phyloP scores from a whole-genome alignment of 2,113 vertebrate genomes.

The Deroptyus accipitrinus region DNA sequence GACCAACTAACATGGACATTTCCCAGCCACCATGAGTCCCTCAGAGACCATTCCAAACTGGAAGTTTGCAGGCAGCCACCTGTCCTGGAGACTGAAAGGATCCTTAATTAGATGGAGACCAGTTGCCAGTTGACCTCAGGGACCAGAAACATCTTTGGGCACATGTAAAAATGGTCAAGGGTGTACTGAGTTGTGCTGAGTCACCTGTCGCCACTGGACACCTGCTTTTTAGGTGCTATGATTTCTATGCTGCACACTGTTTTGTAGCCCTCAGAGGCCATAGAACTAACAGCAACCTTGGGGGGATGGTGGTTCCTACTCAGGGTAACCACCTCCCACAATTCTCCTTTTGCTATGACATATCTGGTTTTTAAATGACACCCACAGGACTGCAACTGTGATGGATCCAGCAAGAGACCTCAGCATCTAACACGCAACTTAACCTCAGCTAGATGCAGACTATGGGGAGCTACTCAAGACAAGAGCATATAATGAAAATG shows the following conservation, averaged over 20 bases:
- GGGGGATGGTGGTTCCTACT: not conserved
- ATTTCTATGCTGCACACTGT: not conserved
- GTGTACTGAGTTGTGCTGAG: accelerated
- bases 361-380: not conserved
- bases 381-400: not conserved
- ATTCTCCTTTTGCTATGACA: not conserved
- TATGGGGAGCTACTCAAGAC: not conserved
- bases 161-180: not conserved
- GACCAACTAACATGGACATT: not conserved
- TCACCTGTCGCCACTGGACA: not conserved
- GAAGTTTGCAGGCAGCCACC: not conserved
- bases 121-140: not conserved
- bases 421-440: not conserved
- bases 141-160: not conserved
- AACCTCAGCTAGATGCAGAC: not conserved
- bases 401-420: not conserved
- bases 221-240: not conserved
- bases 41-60: not conserved
- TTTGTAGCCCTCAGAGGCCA: not conserved
- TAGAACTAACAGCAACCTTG: not conserved
- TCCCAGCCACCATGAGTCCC: not conserved
- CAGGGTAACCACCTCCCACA: not conserved
- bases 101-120: not conserved
- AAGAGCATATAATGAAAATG: not conserved
- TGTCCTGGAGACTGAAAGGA: not conserved